Base-by-base conservation (phyloP, 53 echinoderm and acorn worm genomes). In the Temnopleurus reevesii region DNA sequence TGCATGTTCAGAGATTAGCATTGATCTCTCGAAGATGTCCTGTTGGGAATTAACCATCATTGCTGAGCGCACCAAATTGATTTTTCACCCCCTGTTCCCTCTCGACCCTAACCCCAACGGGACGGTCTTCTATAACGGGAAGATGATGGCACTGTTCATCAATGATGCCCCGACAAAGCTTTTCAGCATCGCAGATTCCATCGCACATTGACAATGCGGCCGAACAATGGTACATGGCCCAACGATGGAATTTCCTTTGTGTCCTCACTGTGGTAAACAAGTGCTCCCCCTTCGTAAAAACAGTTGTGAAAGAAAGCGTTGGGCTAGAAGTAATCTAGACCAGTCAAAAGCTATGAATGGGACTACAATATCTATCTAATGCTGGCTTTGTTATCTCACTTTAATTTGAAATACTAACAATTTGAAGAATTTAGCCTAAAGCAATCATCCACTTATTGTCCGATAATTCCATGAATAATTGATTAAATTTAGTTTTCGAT, bases 1-100 rank as follows among this genome's bases (percentile, higher is more conserved):
- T 79, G 79, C 79, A 79, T 79, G 79, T 79, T 79, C 79, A 28
- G 79, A 46, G 79, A 83, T 83, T 55, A 55, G 83, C 83, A 83
- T 83, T 83, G 83, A 83, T 83, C 36, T 53, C 30, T 55, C 26
- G 53, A 83, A 83, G 36, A 55, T 55, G 51, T 51, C 83, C 55
- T 55, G 83, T 33, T 26, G 83, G 82, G 83, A 54, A 83, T 54
- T 79, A 79, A 79, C 49, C 79, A 79, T 46, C 46, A 79, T 47
- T 55, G 55, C 23, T 55, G 54, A 83, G 23, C 83, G 83, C 83
- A 31, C 36, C 54, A 1, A 83, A 83, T 83, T 83, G 83, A 83
- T 83, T 83, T 83, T 83, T 55, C 83, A 35, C 35, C 55, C 83
- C 83, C 33, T 36, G 51, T 83, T 83, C 83, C 51, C 83, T 83